Conservation (phyloP, 2,113 vertebrate genomes). For the Phaethon lepturus region DNA sequence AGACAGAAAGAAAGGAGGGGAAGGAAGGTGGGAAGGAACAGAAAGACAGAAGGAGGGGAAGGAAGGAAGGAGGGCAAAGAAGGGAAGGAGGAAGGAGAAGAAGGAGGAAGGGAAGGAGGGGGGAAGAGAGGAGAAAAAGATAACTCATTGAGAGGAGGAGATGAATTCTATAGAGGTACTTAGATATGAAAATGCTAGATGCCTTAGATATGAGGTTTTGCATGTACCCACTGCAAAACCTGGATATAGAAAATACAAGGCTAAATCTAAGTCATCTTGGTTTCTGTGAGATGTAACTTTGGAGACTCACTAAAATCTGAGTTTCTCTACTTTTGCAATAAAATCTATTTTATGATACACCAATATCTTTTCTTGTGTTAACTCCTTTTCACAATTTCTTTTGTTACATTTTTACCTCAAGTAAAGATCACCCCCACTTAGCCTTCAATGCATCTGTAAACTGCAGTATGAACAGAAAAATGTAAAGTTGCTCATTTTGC, state of each 20-base stretch:
- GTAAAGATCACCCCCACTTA: not conserved
- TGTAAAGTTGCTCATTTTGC: not conserved
- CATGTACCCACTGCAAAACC: not conserved
- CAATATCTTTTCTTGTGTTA: not conserved
- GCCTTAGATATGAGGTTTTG: not conserved
- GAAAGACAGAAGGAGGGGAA: not conserved
- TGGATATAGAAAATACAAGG: not conserved
- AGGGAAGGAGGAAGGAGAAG: not conserved
- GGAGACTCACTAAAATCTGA: not conserved
- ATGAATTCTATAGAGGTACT: not conserved
- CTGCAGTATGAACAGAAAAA: not conserved
- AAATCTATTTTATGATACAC: not conserved
- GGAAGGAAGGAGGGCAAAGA: not conserved
- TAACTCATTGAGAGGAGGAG: not conserved
- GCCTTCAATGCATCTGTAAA: not conserved
- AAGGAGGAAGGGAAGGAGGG: not conserved
- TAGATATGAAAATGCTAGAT: not conserved
- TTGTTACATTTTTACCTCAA: not conserved
- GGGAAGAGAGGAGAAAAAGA: not conserved
- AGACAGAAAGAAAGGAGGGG: not conserved
- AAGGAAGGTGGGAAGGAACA: not conserved
- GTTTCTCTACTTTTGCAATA: not conserved
- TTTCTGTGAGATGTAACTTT: not conserved
- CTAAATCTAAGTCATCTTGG: not conserved
- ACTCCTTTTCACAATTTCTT: not conserved